Base-by-base conservation (phyloP, 2,797 vertebrate genomes). In the Chelon labrosus region DNA sequence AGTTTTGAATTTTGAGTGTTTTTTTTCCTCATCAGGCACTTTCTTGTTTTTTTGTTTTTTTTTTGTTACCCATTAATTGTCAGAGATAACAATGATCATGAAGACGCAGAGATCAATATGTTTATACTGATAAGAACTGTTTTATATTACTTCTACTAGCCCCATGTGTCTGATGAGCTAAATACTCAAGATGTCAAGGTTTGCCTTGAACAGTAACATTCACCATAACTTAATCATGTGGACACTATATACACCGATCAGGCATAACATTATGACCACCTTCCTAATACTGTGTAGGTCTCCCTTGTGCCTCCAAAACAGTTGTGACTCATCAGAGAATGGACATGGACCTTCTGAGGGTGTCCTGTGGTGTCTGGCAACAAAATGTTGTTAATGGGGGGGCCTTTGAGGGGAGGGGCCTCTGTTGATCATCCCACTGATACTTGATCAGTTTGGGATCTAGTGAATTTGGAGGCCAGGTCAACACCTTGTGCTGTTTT, bases 181-280 rank as follows among this genome's bases (percentile, higher is more conserved):
- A 72, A 27, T 59, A 42, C 54, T 70, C 5, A 61, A 70, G 2
- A 41, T 14, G 20, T 75, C 35, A 42, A 60, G 37, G 22, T n/a
- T 72, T 58, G 10, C 14, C 56, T 56, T 71, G 10, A 69, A 55
- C 10, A 25, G 17, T 22, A 58, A 31, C 69, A 70, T 80, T 77
- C 19, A 74, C 68, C 61, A 38, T 61, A 53, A 59, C 22, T 17
- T 64, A 51, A 55, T 8, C 17, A 5, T 37, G 12, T 50, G 42
- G 56, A 76, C 56, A n/a, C 16, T 42, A 41, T 17, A 52, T 51
- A 19, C 31, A 35, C 31, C 31, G 31, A 35, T 35, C 31, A 35
- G 31, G 31, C 31, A 35, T 35, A 35, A 35, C 31, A 35, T 35
- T 35, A 35, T 35, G 31, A 35, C 31, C 31, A 35, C 31, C 31